Conservation (phyloP, 2,888 invertebrate genomes). For the Eupithecia abbreviata region DNA sequence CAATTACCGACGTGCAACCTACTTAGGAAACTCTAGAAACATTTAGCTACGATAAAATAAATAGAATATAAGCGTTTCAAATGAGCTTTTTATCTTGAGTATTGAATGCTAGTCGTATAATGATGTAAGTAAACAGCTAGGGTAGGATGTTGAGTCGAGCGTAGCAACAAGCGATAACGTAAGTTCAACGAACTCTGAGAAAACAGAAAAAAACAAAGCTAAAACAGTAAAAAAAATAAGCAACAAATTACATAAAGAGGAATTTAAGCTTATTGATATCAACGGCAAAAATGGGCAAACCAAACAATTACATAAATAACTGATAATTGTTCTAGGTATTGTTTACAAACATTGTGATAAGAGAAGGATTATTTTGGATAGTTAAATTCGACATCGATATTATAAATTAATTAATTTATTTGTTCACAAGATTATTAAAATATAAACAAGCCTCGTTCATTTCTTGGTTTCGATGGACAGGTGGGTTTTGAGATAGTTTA, state of each 20-base stretch:
- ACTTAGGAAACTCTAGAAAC: conserved; percentile 38
- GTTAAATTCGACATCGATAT: background rate
- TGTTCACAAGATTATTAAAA: background rate
- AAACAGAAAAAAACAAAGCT: background rate
- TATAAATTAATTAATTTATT: background rate
- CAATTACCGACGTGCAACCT: conserved; percentile 37
- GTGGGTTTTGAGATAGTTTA: background rate
- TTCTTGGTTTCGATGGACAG: background rate
- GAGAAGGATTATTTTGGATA: background rate
- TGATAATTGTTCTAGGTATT: conserved; percentile 6
- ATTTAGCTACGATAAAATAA: conserved; percentile 50
- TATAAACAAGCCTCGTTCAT: background rate
- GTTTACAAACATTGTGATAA: conserved; percentile 2
- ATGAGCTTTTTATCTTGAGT: conserved; percentile 53
- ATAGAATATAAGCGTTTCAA: conserved; percentile 48
- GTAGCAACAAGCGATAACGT: conserved; percentile 38
- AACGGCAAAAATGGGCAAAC: background rate
- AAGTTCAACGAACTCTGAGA: conserved; percentile 29
- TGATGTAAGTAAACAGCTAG: conserved; percentile 57
- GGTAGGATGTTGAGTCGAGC: conserved; percentile 39
- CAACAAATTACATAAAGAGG: background rate
- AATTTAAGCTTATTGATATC: background rate
- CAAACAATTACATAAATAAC: conserved; percentile 4
- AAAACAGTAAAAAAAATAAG: background rate
- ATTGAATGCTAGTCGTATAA: conserved; percentile 52